Evolutionary conservation across 2,113 vertebrate genomes (phyloP), one percentile per base, ranked within the genome.

Genomic region (Phrynosoma blainvillii): DNA sequence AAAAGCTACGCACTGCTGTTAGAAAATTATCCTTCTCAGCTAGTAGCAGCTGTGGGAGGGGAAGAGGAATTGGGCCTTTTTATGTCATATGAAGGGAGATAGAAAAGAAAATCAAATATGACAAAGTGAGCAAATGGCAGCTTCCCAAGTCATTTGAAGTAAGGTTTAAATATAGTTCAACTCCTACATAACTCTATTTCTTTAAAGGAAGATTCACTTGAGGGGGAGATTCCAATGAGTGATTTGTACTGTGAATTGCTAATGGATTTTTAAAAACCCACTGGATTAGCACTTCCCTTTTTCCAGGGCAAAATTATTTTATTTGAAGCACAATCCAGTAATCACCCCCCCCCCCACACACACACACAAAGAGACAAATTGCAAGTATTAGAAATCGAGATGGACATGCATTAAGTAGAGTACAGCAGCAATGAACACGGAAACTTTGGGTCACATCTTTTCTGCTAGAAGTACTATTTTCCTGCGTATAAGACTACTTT

Each of bases 1-100:
- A 88, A 91, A 91, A 90, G 66, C 56, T 75, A 89, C 8, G 0
- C 0, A 52, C 74, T 84, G 79, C 86, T 87, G 83, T 59, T 85
- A 82, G 86, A 90, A 94, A 94, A 83, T 54, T 70, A 84, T 86
- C 81, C 88, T 36, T 84, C 82, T 82, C 71, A 94, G 91, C 54
- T 91, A 84, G 71, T 74, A 78, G 74, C 65, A 90, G 68, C n/a
- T 87, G 47, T 65, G 71, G 25, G 40, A 93, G 52, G 62, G 86
- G 12, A 88, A 6, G 59, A 66, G 40, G 83, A 76, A 82, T 84
- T 62, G 54, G 11, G 88, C 76, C 79, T 32, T 87, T 87, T 79
- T n/a, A 11, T 30, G 20, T 18, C 6, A 5, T 20, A 12, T 68
- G 86, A 90, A 83, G 40, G 79, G 18, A 42, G 85, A 91, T 89